Evolutionary conservation across 2,888 invertebrate genomes (phyloP).

Genomic region (Bombylius discolor): DNA sequence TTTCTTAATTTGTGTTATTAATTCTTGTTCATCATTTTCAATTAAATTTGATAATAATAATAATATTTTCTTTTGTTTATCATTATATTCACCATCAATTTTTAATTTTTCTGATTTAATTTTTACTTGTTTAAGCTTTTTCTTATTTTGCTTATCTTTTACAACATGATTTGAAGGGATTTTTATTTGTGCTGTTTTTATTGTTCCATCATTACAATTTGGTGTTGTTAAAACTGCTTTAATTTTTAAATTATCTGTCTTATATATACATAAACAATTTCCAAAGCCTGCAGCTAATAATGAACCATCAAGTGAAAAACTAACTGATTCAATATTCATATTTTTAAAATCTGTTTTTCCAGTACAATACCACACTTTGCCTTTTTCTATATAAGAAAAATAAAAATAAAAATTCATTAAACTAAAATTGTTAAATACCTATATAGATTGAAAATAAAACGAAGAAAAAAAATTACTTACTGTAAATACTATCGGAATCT

Average conservation of each 20-base stretch:
- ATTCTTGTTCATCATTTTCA: slow-evolving; percentile 22
- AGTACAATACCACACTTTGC: slow-evolving; percentile 52
- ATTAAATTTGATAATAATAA: slow-evolving; percentile 24
- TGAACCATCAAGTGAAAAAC: slow-evolving; percentile 66
- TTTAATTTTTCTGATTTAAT: slow-evolving; percentile 20
- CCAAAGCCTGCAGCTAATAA: slow-evolving; percentile 57
- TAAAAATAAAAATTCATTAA: slow-evolving; percentile 2
- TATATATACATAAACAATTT: slow-evolving; percentile 55
- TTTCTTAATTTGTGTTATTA: slow-evolving; percentile 20
- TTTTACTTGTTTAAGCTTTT: neutral
- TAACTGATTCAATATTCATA: slow-evolving; percentile 42
- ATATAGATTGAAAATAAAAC: too few species aligned
- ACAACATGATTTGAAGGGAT: slow-evolving; percentile 3
- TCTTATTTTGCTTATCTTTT: too few species aligned
- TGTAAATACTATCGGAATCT: slow-evolving; percentile 42
- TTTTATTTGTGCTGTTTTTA: slow-evolving; percentile 26
- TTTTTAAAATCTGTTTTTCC: slow-evolving; percentile 49
- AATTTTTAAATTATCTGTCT: slow-evolving; percentile 44
- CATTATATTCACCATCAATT: slow-evolving; percentile 15
- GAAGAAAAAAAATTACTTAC: slow-evolving; percentile 27
- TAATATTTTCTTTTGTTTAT: slow-evolving; percentile 23
- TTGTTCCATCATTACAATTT: slow-evolving; percentile 25
- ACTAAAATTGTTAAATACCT: neutral
- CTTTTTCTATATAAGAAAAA: slow-evolving; percentile 35
- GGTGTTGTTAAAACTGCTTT: slow-evolving; percentile 41